Base-by-base conservation (phyloP, 2,888 invertebrate species). In the Meandrusa payeni region DNA sequence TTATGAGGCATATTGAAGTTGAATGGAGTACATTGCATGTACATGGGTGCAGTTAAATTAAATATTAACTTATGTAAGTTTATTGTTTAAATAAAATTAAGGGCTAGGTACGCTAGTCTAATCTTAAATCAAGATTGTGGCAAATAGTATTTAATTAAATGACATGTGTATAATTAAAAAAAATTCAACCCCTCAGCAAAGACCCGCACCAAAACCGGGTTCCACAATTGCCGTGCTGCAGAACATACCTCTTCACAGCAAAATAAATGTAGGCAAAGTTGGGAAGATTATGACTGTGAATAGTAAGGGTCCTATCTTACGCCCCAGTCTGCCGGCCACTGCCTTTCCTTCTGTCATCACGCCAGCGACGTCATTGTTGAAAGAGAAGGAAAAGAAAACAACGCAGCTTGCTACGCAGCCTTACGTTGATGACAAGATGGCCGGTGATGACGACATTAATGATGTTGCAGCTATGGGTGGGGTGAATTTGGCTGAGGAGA, bases 381-480 rank as follows among this genome's bases (percentile, higher is more conserved):
- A 93, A 79, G 95, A 95, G 57, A 94, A 94, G 67, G 94, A 94
- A 62, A 95, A 94, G 76, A 93, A 92, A 64, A 78, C 69, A 0
- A 55, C 60, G 15, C 74, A 70, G 50, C 76, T 63, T 53, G 55
- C 55, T 55, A 74, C 69, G 53, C 83, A 66, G 43, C 69, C 74
- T 6, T 83, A 69, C 47, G 73, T 59, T 0, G 82, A 89, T 68
- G 89, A 87, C 73, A 89, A 85, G 70, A 89, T 83, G 83, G 90
- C 90, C 49, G 96, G 95, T 28, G 97, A 97, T 66, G 98, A 98
- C 72, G 98, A 99, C 75, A 97, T 98, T 64, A 99, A 98, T 69
- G 98, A 99, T 87, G 98, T 99, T 6, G 98, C 98, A 17, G 97
- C 98, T 5, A 98, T 99, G 98, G 98, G 98, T 51, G 98, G 98